Evolutionary conservation across 2,113 vertebrate genomes (phyloP), one percentile per base, ranked within the genome.

Genomic region (Gasterosteus nipponicus): DNA sequence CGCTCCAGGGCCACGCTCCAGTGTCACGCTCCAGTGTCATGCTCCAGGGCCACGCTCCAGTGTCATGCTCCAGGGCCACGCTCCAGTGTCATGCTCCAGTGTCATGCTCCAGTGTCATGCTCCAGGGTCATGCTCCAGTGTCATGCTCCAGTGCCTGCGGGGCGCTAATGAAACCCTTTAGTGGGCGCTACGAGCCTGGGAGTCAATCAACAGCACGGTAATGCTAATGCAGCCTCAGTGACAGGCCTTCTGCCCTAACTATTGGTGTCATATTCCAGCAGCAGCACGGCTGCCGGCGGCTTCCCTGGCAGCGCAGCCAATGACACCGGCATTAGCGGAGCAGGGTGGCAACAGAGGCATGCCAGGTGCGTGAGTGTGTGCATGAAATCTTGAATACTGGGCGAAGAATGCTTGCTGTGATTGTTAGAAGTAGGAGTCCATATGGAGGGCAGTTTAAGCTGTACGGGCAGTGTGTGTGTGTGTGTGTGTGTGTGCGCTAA

Each of bases 201-300:
- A 78, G 83, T 87, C 85, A 80, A 78, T 91, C 86, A 90, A 64
- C 82, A 89, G 81, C 86, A 71, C 64, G 81, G 83, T 76, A 82
- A 57, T 38, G 53, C 60, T 74, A 83, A 86, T 77, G 77, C 64
- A 69, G 66, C 63, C 73, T 59, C 75, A 65, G 44, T 49, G 54
- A 73, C 75, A 89, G 77, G 68, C 80, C 80, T 77, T 83, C 71
- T 81, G 56, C 71, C 56, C 60, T 89, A 90, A 90, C 88, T 89
- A 77, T 82, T 85, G 86, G 89, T 89, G 88, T 90, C 82, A 77
- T 79, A 86, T 92, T 91, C 65, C 87, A 86, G 71, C 79, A 82
- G 86, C 81, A 81, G 73, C 86, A 75, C 4, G 3, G 66, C 80
- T 35, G 78, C 72, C 83, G 89, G 85, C 87, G 84, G 84, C 74